Percentiles rank a stretch among this genome's conserved stretches.
Evolutionary conservation across 2,113 vertebrate genomes (phyloP).

Genomic region (Semicossyphus pulcher): DNA sequence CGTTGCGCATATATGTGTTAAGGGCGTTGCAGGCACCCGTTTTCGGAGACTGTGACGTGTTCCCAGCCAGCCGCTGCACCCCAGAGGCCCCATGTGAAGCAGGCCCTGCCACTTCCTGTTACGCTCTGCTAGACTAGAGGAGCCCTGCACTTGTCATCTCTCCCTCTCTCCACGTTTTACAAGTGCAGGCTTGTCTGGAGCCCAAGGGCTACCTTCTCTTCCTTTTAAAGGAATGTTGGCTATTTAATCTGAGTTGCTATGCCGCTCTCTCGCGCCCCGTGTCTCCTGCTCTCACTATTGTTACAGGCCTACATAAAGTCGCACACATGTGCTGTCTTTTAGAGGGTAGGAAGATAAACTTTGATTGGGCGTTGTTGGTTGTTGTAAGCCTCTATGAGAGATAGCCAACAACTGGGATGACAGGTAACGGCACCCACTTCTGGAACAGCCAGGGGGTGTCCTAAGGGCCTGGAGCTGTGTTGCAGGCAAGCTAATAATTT

Average conservation of each 20-base stretch:
- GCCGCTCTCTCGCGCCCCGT: slow-evolving; percentile 31
- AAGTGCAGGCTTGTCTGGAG: slow-evolving; percentile 78
- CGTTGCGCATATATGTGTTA: not conserved
- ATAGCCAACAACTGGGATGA: slow-evolving; percentile 52
- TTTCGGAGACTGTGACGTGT: slow-evolving; percentile 46
- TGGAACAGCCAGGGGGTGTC: slow-evolving; percentile 61
- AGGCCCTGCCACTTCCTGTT: slow-evolving; percentile 80
- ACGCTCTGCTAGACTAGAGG: slow-evolving; percentile 69
- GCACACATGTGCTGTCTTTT: slow-evolving; percentile 30
- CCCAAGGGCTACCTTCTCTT: slow-evolving; percentile 77
- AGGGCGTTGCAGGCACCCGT: slow-evolving; percentile 54
- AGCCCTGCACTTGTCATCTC: slow-evolving; percentile 69
- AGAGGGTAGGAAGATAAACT: slow-evolving; percentile 29
- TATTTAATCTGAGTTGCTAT: slow-evolving; percentile 68
- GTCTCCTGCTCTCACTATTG: slow-evolving; percentile 40
- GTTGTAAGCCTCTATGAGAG: slow-evolving; percentile 35
- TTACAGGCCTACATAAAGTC: slow-evolving; percentile 52
- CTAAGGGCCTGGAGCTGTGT: slow-evolving; percentile 52
- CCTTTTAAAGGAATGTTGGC: slow-evolving; percentile 80
- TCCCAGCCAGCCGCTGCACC: slow-evolving; percentile 59
- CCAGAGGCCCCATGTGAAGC: slow-evolving; percentile 74
- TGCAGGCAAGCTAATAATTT: slow-evolving; percentile 70
- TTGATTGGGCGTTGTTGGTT: too few relatives aligned
- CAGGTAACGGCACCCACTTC: slow-evolving; percentile 51
- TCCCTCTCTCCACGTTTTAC: slow-evolving; percentile 58